These are phyloP conservation scores for Rhagium mordax DNA, from an alignment of 2,888 invertebrate species.

Conservation along the genomic window DNA sequence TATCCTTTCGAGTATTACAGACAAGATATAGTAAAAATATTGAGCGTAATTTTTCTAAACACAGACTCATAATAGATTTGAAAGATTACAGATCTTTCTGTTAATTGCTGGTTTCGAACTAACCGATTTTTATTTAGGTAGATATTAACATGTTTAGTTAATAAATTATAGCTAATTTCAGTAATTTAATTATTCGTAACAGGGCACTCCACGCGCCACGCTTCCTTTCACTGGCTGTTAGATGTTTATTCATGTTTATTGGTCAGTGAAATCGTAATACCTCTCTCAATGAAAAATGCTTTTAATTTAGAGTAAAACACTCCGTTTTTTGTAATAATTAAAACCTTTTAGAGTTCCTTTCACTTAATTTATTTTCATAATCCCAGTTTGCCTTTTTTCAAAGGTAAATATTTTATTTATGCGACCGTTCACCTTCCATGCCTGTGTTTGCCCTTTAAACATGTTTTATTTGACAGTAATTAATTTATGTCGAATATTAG, in stretches of 20 bases:
- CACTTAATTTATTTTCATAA: slow-evolving; percentile 18
- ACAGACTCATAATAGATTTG: too few relatives aligned
- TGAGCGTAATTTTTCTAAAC: too few relatives aligned
- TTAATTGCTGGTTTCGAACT: too few relatives aligned
- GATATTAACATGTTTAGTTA: neutral
- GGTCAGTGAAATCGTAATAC: slow-evolving; percentile 14
- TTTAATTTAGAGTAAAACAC: slow-evolving; percentile 6
- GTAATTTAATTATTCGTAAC: slow-evolving; percentile 3
- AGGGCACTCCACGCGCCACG: neutral
- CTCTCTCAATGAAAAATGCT: slow-evolving; percentile 14
- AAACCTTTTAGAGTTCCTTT: neutral
- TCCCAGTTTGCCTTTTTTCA: slow-evolving; percentile 1
- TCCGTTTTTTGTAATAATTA: slow-evolving; percentile 16
- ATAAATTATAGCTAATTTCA: slow-evolving; percentile 6
- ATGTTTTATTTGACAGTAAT: neutral
- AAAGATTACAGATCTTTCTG: too few relatives aligned
- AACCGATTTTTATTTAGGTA: too few relatives aligned
- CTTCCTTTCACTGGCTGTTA: slow-evolving; percentile 8
- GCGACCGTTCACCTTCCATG: neutral
- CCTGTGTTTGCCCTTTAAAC: neutral
- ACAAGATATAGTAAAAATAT: too few relatives aligned
- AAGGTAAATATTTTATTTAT: neutral
- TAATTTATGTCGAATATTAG: neutral
- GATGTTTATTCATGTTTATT: slow-evolving; percentile 16
- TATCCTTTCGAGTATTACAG: too few relatives aligned